Conservation (phyloP, 2,888 invertebrate genomes). For the Cremastinae sp. region DNA sequence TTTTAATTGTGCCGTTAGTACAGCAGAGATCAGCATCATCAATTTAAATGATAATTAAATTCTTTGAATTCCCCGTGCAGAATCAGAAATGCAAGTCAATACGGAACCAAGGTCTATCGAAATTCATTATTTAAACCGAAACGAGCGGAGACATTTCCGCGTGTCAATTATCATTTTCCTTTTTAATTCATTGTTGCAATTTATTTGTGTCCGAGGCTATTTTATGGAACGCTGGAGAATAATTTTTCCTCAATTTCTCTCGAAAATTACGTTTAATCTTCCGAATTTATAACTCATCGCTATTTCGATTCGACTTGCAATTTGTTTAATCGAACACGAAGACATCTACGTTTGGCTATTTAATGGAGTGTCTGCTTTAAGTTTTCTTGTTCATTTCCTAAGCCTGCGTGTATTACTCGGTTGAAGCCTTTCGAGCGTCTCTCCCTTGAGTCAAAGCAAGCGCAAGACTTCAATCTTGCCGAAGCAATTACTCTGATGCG, state of each 20-base stretch:
- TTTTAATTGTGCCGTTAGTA: slow-evolving; percentile 63
- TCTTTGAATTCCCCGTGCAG: slow-evolving; percentile 2
- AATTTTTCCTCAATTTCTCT: too few relatives aligned
- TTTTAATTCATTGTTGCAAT: background rate
- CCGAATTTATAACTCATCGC: too few relatives aligned
- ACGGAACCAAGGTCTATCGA: slow-evolving; percentile 39
- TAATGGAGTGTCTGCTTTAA: too few relatives aligned
- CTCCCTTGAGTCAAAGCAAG: background rate
- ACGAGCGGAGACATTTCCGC: slow-evolving; percentile 14
- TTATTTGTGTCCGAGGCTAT: too few relatives aligned
- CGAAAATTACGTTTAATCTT: too few relatives aligned
- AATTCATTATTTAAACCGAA: slow-evolving; percentile 55
- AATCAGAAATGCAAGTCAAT: background rate
- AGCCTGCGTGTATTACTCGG: background rate
- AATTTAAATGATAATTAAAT: slow-evolving; percentile 28
- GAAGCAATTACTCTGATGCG: slow-evolving; percentile 1
- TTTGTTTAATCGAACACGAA: too few relatives aligned
- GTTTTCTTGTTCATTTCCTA: background rate
- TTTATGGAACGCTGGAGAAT: too few relatives aligned
- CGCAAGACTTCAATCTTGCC: background rate
- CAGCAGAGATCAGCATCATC: slow-evolving; percentile 34
- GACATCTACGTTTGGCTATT: too few relatives aligned
- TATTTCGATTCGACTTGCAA: too few relatives aligned
- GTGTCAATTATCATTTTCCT: background rate
- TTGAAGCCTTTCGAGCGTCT: background rate